Percentiles rank a stretch among this genome's conserved stretches.
Conservation (phyloP, 2,888 invertebrate genomes). For the Rotaria socialis region DNA sequence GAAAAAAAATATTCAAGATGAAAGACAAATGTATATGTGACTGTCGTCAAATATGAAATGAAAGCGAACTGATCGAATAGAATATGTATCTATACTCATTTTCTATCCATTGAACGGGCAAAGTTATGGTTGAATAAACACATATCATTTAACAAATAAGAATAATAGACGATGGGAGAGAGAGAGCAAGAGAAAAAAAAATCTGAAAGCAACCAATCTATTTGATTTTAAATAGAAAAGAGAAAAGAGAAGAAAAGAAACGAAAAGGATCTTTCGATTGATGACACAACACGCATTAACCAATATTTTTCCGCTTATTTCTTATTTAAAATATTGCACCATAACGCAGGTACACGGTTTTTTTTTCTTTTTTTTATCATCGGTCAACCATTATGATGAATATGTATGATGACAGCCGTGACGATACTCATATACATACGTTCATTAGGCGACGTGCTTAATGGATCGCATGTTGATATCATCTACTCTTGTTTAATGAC, state of each 20-base stretch:
- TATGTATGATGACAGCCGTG: slow-evolving; percentile 11
- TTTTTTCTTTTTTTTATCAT: background rate
- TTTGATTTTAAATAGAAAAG: background rate
- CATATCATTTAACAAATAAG: background rate
- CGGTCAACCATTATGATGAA: background rate
- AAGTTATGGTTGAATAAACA: background rate
- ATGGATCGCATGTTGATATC: slow-evolving; percentile 11
- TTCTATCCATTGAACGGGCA: slow-evolving; percentile 11
- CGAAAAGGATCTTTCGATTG: background rate
- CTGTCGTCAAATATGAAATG: slow-evolving; percentile 22
- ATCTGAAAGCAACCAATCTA: background rate
- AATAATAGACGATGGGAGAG: background rate
- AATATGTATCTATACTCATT: slow-evolving; percentile 7
- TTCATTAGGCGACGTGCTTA: slow-evolving; percentile 17
- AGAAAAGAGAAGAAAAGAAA: background rate
- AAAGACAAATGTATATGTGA: background rate
- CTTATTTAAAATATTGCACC: background rate
- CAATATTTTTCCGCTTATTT: slow-evolving; percentile 21
- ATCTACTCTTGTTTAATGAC: slow-evolving; percentile 25
- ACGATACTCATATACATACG: slow-evolving; percentile 4
- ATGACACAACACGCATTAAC: slow-evolving; percentile 14
- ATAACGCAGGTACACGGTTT: background rate
- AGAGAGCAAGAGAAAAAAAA: background rate
- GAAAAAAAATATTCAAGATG: background rate
- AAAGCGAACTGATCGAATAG: slow-evolving; percentile 25